A percentile compares a stretch with the other conserved stretches of the same genome.
phyloP scores from a whole-genome alignment of 2,797 vertebrate species.

The Poeciliopsis gracilis region DNA sequence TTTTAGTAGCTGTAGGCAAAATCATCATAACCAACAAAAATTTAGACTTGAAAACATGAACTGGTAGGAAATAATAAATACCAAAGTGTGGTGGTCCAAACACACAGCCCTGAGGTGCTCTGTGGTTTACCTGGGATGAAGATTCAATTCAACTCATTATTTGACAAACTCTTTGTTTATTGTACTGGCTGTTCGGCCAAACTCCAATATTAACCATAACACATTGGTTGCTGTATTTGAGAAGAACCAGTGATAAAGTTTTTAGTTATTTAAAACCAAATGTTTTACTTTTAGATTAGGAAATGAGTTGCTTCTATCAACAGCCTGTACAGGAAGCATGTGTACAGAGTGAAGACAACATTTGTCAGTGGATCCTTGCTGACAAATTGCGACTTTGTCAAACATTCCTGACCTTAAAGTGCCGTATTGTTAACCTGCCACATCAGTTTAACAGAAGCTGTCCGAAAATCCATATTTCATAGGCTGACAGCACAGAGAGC shows the following conservation, averaged over 20 bases:
- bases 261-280: background rate
- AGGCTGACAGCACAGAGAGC: constrained; percentile 27
- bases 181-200: background rate
- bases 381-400: constrained; percentile 31
- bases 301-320: background rate
- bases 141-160: background rate
- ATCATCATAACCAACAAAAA: background rate
- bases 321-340: background rate
- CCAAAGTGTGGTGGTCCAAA: background rate
- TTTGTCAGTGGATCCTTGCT: constrained; percentile 29
- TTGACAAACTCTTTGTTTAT: background rate
- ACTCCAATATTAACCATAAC: background rate
- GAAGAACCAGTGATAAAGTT: background rate
- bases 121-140: too few relatives aligned
- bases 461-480: constrained; percentile 62
- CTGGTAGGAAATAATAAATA: too few relatives aligned
- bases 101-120: too few relatives aligned
- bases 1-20: background rate
- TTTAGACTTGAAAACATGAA: background rate
- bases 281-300: background rate
- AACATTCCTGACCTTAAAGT: constrained; percentile 46
- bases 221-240: background rate
- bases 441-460: constrained; percentile 59
- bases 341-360: constrained; percentile 15
- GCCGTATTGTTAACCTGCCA: constrained; percentile 58